Base-by-base conservation (phyloP, 2,797 vertebrate genomes). In the Capromys pilorides region DNA sequence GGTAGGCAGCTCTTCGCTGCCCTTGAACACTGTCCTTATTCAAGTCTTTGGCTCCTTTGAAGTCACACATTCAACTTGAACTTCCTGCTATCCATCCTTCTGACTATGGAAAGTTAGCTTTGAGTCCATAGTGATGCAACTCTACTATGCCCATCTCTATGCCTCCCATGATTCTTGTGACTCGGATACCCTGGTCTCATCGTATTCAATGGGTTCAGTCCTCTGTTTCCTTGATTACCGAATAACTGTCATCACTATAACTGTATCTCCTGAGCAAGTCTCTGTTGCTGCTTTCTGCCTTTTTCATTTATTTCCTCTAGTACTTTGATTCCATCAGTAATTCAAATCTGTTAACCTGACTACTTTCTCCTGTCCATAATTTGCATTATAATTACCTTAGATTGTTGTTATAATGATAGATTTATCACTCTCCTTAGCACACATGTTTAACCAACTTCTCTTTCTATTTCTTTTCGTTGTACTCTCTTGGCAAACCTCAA, bases 261-360 rank as follows among this genome's bases (percentile, higher is more conserved):
- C 36, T 83, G 36, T 24, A 45, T 4, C 26, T 90, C 14, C 75
- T 94, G 59, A 69, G 28, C 7, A 81, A 81, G 18, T 49, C 31
- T 36, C 28, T 54, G 62, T 33, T 77, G 73, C 21, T 77, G 67
- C 24, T 39, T 77, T n/a, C 28, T 73, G 16, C 39, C 33, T 75
- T 75, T 94, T 94, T 54, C 88, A 16, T 71, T 94, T 19, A 36
- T 16, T 79, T 49, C 31, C 31, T 71, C 54, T 36, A 88, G 61
- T 78, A 36, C 75, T 59, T 49, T 79, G 49, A 79, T 45, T 81
- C 73, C 9, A 12, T 78, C 71, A 85, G 6, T 57, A 90, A 41
- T 92, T 90, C 26, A 71, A 82, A 49, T 57, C 28, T 45, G 86
- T 3, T 54, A 59, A 45, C 49, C 41, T 54, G 28, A 39, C 14